Evolutionary conservation across 2,113 vertebrate species (phyloP), one percentile per base, ranked within the genome.

Genomic region (Megaptera novaeangliae): DNA sequence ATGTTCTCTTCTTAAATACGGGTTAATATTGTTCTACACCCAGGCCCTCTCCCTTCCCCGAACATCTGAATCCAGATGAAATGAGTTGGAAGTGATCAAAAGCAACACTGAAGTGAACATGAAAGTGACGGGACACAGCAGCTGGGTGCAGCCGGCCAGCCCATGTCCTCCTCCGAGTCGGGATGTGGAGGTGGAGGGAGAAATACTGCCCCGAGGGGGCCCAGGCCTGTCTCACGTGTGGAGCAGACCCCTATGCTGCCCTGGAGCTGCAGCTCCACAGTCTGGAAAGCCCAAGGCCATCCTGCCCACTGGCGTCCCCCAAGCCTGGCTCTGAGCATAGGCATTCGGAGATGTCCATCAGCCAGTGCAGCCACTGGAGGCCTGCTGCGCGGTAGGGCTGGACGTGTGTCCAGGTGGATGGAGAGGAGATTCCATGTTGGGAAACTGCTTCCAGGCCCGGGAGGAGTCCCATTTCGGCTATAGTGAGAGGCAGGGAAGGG

Each of bases 81-180:
- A 31, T 5, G 41, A 86, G 31, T 8, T 4, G 31, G 25, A 46
- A 25, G 10, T 57, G n/a, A 39, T 49, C 57, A 4, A 31, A 80
- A n/a, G 36, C n/a, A 49, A 36, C 8, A 8, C 5, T 25, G 36
- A 5, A 49, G 46, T n/a, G 52, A 36, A 14, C 23, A 9, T 13
- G 34, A 14, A 25, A 2, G 66, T 4, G 64, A 1, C 4, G 2
- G 57, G 25, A 3, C 7, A 14, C 13, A 21, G 21, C 8, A 27
- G 77, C 23, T 4, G 18, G 17, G 6, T 1, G 8, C 2, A 29
- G 57, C 6, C 5, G 29, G 55, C 11, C 5, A 8, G 27, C 66
- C 6, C 1, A 0, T 0, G 14, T 25, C 41, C 31, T 52, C 63
- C 14, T 31, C 4, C 0, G 34, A 41, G 34, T 21, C 0, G 2